Percentiles rank a stretch among this genome's conserved stretches.
Conservation (phyloP, 2,888 invertebrate species). For the Phengaris arion region DNA sequence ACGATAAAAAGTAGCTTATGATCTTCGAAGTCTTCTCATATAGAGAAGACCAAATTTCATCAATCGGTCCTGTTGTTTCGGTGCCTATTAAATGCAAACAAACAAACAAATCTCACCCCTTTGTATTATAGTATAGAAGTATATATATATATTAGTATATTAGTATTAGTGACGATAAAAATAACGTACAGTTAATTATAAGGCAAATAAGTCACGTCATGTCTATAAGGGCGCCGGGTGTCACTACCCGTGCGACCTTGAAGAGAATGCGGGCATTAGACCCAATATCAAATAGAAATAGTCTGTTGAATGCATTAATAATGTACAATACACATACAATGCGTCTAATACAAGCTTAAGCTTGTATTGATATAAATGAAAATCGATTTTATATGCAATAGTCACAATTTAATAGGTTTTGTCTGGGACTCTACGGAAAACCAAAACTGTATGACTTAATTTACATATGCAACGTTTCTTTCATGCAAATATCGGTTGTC, state of each 20-base stretch:
- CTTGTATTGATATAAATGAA: background rate
- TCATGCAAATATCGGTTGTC: too few species aligned
- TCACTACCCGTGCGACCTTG: background rate
- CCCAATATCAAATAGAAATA: background rate
- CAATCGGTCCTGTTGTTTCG: too few species aligned
- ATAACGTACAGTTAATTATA: background rate
- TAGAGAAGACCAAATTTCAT: too few species aligned
- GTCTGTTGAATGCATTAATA: background rate
- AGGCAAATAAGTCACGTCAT: background rate
- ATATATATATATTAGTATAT: too few species aligned
- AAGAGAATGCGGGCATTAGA: background rate
- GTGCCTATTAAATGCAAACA: too few species aligned
- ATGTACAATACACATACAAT: background rate
- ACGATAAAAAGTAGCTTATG: too few species aligned
- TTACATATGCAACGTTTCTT: too few species aligned
- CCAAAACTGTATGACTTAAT: too few species aligned
- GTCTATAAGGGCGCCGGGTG: background rate
- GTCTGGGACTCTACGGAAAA: background rate
- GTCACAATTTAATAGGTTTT: background rate
- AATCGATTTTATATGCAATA: background rate
- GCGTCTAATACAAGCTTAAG: too few species aligned
- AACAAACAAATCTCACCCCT: too few species aligned
- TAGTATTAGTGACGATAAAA: background rate
- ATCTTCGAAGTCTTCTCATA: too few species aligned
- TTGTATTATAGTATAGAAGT: too few species aligned